These are phyloP conservation scores for Neosilurus hyrtlii DNA, from an alignment of 2,797 vertebrate genomes.

Conservation along the genomic window DNA sequence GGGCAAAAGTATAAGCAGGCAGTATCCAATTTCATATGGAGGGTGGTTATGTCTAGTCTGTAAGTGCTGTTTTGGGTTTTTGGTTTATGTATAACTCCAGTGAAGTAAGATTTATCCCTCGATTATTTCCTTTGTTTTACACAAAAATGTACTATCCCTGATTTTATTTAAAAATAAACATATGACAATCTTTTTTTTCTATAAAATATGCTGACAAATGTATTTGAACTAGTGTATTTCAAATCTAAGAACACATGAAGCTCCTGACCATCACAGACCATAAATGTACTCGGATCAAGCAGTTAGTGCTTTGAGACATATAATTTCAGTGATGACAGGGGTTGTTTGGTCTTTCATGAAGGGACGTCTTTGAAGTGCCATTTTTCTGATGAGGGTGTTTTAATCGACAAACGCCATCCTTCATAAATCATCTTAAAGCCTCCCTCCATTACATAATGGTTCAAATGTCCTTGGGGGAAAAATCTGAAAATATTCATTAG, in stretches of 20 bases:
- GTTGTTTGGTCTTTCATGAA: conserved; percentile 16
- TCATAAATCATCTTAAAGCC: background rate
- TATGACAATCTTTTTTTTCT: background rate
- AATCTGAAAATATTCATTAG: background rate
- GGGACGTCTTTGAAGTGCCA: conserved; percentile 10
- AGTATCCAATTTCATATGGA: conserved; percentile 14
- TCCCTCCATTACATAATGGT: background rate
- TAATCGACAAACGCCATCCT: background rate
- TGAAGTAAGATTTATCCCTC: background rate
- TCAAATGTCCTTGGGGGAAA: background rate
- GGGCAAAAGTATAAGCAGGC: conserved; percentile 15
- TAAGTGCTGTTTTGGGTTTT: conserved; percentile 7
- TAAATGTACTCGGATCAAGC: conserved; percentile 20
- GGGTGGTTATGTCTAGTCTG: conserved; percentile 24
- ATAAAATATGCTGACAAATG: background rate
- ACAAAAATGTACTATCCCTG: background rate
- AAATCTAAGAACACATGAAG: background rate
- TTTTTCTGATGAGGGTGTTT: conserved; percentile 1
- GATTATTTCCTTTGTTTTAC: background rate
- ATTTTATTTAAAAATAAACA: background rate
- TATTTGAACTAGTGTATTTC: background rate
- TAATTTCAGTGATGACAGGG: conserved; percentile 47
- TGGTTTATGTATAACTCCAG: background rate
- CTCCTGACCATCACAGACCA: background rate
- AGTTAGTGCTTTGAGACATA: conserved; percentile 24